Evolutionary conservation across 2,888 invertebrate genomes (phyloP), one percentile per base, ranked within the genome.

Genomic region (Caenorhabditis plicata): DNA sequence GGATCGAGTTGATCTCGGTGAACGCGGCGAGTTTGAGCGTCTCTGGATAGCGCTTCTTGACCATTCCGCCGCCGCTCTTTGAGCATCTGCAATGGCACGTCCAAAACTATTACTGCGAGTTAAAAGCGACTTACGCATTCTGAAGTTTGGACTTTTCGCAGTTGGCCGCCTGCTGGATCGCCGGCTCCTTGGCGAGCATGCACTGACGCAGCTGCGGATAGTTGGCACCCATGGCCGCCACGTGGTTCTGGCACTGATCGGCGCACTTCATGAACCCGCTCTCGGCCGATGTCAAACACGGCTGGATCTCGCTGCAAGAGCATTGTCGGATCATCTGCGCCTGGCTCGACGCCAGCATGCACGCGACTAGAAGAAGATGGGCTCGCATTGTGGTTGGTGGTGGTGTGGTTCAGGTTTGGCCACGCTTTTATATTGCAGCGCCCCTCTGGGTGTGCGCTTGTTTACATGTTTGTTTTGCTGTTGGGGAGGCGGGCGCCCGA

Each of bases 31-130:
- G 64, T 54, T 78, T 74, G 33, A 78, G 52, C 0, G 78, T 79
- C 47, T 78, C 78, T n/a, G 76, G 72, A 53, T 74, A 78, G 20
- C 78, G 69, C 53, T 78, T 78, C 17, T 65, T 71, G 11, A 78
- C 77, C 67, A 65, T 64, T 11, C 66, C 62, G n/a, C 71, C 69
- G 25, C 71, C 64, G 11, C 46, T 49, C 1, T 58, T 52, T 9
- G 75, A 64, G 42, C 77, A 74, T n/a, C 68, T 68, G 56, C 29
- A 67, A 47, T 26, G 25, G 13, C 17, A 31, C 23, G 19, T 20
- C 13, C 29, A 7, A 22, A 27, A 47, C 7, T 19, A 15, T 49
- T 26, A 13, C 25, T 13, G 13, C 17, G 15, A 11, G 11, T n/a
- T 5, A n/a, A 4, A 19, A 22, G 8, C 13, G 5, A 56, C 68